Conservation (phyloP, 2,113 vertebrate species). For the Dolichotis patagonum region DNA sequence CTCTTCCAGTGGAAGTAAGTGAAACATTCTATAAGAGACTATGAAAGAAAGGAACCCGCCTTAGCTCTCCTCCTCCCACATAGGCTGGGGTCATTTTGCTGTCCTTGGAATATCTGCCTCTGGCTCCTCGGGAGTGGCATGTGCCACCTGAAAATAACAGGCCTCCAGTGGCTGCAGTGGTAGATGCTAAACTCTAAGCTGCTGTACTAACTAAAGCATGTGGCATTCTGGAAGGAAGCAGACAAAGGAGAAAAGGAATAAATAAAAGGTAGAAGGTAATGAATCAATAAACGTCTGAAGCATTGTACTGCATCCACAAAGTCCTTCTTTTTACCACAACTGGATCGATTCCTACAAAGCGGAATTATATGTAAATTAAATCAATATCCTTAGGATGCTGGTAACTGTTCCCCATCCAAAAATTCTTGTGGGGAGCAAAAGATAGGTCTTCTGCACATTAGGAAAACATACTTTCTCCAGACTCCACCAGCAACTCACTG, state of each 20-base stretch:
- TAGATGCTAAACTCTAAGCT: conserved; percentile 77
- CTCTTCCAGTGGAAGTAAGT: conserved; percentile 72
- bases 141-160: conserved; percentile 76
- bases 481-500: conserved; percentile 40
- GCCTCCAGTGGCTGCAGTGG: conserved; percentile 76
- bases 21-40: conserved; percentile 75
- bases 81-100: background rate
- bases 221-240: conserved; percentile 70
- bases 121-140: conserved; percentile 74
- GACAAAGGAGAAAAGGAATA: conserved; percentile 40
- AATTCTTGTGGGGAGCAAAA: conserved; percentile 74
- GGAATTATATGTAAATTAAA: background rate
- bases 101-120: background rate
- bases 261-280: conserved; percentile 65
- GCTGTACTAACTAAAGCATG: conserved; percentile 63
- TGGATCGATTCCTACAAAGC: background rate
- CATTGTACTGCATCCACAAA: background rate
- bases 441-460: conserved; percentile 38
- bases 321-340: background rate
- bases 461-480: conserved; percentile 66
- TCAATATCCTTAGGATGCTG: conserved; percentile 62
- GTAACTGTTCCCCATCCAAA: conserved; percentile 62
- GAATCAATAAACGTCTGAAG: background rate
- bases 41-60: conserved; percentile 76
- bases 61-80: conserved; percentile 65